Conservation (phyloP, 2,797 vertebrate species). For the Delichon dasypus region DNA sequence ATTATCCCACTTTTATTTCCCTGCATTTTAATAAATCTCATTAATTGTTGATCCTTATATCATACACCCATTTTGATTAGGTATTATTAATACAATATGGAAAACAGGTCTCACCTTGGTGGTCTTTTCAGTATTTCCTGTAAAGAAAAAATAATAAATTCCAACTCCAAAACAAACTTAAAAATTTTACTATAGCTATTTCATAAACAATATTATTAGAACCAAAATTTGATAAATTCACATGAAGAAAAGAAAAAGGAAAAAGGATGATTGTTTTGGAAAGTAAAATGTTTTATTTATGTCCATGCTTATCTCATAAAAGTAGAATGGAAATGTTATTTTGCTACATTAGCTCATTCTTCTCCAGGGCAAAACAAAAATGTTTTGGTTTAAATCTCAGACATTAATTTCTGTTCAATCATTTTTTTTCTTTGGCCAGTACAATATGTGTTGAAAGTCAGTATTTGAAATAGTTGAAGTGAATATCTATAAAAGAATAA, state of each 20-base stretch:
- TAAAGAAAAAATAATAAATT: not conserved
- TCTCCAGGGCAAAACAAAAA: not conserved
- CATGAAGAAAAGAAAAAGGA: not conserved
- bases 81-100: slow-evolving; percentile 31
- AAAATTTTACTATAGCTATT: not conserved
- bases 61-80: slow-evolving; percentile 36
- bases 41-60: slow-evolving; percentile 51
- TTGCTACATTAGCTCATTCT: not conserved
- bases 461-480: not conserved
- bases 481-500: not conserved
- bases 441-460: not conserved
- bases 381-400: not conserved
- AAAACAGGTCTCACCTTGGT: slow-evolving; percentile 24
- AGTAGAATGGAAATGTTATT: not conserved
- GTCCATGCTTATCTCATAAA: not conserved
- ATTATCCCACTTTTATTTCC: slow-evolving; percentile 55
- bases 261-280: not conserved
- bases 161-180: not conserved
- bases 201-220: not conserved
- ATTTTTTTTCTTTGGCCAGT: not conserved
- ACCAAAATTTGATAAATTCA: not conserved
- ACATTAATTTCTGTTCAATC: not conserved
- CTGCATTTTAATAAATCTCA: slow-evolving; percentile 61
- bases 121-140: slow-evolving; percentile 10
- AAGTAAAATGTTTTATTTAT: not conserved